phyloP scores from a whole-genome alignment of 2,888 invertebrate species.

The Alloplasta piceator region DNA sequence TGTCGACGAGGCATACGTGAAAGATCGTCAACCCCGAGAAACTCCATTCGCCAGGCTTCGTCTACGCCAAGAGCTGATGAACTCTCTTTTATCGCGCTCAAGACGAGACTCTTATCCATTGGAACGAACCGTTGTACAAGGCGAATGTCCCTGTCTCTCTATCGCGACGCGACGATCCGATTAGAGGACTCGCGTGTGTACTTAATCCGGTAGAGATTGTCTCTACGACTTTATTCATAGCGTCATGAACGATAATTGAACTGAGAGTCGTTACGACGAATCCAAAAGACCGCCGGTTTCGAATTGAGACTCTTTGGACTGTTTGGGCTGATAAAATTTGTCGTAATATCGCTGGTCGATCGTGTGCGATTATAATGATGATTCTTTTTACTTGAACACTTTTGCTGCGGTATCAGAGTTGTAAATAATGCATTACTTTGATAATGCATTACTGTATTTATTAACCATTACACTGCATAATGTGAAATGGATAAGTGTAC shows the following conservation, averaged over 20 bases:
- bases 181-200: slow-evolving; percentile 51
- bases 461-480: no score
- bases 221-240: slow-evolving; percentile 61
- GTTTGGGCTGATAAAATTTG: no score
- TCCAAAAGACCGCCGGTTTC: not conserved
- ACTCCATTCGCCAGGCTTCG: not conserved
- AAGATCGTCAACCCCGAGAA: slow-evolving; percentile 44
- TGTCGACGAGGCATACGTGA: not conserved
- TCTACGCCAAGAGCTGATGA: not conserved
- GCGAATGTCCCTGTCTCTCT: slow-evolving; percentile 22
- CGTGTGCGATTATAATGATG: no score
- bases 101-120: slow-evolving; percentile 26
- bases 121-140: slow-evolving; percentile 14
- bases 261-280: slow-evolving; percentile 25
- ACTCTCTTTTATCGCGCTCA: slow-evolving; percentile 29
- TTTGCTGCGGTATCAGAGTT: no score
- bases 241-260: slow-evolving; percentile 61
- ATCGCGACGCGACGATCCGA: slow-evolving; percentile 59
- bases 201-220: slow-evolving; percentile 61
- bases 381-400: no score
- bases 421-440: no score
- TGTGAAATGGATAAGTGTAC: no score
- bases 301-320: no score
- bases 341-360: no score
- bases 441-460: no score